Evolutionary conservation across 2,888 invertebrate species (phyloP).

Genomic region (Temnothorax rugatulus): DNA sequence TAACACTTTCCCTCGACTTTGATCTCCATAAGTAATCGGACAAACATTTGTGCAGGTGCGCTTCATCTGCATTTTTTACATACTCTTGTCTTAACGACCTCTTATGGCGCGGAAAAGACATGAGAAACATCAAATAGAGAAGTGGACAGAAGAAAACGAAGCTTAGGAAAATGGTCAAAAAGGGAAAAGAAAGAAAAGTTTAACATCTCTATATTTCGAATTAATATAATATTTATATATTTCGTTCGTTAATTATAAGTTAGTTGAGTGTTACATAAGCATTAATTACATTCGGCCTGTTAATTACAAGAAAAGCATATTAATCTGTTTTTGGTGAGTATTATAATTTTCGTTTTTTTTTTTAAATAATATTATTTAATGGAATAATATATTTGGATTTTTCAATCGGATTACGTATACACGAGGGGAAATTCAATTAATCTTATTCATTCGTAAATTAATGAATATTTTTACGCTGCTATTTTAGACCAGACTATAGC

Average conservation of each 20-base stretch:
- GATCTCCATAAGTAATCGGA: not conserved
- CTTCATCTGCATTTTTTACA: not conserved
- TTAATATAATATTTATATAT: not conserved
- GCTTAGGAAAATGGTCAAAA: not conserved
- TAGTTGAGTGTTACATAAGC: not conserved
- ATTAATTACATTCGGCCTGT: not conserved
- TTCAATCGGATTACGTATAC: not conserved
- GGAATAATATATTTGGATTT: not conserved
- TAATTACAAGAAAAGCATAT: not conserved
- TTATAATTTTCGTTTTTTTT: not conserved
- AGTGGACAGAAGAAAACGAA: not conserved
- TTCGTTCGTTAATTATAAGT: not conserved
- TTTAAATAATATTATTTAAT: not conserved
- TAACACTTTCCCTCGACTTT: conserved; percentile 16
- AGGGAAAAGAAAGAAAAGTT: not conserved
- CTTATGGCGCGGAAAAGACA: not conserved
- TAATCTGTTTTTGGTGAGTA: not conserved
- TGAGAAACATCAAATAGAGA: not conserved
- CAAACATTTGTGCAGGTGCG: conserved; percentile 30
- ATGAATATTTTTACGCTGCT: not conserved
- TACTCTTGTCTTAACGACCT: not conserved
- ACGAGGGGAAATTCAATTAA: not conserved
- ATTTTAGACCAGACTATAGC: not conserved
- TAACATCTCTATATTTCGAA: not conserved
- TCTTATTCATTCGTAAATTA: not conserved